Evolutionary conservation across 2,888 invertebrate species (phyloP), one percentile per base, ranked within the genome.

Genomic region (Seladonia tumulorum): DNA sequence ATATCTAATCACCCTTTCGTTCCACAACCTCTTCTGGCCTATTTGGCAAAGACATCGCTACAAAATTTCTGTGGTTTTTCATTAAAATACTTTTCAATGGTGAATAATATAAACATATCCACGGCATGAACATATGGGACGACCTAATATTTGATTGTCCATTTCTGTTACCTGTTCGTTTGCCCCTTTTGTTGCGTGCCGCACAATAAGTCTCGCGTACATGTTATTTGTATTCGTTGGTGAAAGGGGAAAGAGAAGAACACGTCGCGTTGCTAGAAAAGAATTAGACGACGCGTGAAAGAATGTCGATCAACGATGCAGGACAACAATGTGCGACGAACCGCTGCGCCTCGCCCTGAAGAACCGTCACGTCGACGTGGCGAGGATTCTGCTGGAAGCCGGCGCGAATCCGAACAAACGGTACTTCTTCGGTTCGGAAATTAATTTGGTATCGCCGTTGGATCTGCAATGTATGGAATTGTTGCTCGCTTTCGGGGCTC

Each of bases 381-480:
- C 97, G 1, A 96, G 96, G 90, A 95, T 98, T 53, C 96, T 98
- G 4, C 95, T 98, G 47, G 97, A 98, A 92, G 96, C 97, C 89
- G 98, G 98, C 0, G 98, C 98, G 0, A 97, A 98, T 94, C 98
- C 98, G 8, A 98, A 99, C 95, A 98, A 98, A 92, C 96, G 98
- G n/a, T 98, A 98, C 95, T 98, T 98, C 95, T 98, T 98, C 94
- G 98, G 98, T 8, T 96, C 98, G 0, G 98, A 99, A 95, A 98
- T 99, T 92, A 98, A 98, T 95, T 96, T 98, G 93, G 97, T 98
- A 5, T 97, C 97, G 0, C 96, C 97, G 12, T 94, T 97, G 87
- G 98, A 98, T 92, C 96, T 97, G 76, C 97, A 98, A 90, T 98
- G 98, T 93, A 94, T 99, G 94, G 97, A 98, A 93, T 95, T 99